Conservation (phyloP, 2,888 invertebrate species). For the Barypeithes pellucidus region DNA sequence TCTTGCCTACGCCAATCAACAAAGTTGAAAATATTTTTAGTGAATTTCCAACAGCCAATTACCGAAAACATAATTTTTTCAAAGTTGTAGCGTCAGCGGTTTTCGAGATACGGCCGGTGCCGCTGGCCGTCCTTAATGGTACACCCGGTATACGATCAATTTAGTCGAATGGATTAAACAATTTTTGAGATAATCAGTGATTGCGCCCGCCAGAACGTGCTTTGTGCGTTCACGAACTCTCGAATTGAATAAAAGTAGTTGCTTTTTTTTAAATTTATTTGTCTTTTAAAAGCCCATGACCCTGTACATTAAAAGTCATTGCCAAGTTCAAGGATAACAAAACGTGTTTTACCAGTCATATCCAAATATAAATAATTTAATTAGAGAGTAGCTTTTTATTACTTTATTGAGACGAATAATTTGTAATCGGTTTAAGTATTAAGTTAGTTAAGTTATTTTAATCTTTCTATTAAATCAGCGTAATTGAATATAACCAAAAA, state of each 20-base stretch:
- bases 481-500: background rate
- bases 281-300: slow-evolving; percentile 40
- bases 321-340: slow-evolving; percentile 47
- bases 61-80: too few species aligned
- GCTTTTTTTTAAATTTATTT: slow-evolving; percentile 30
- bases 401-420: slow-evolving; percentile 20
- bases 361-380: slow-evolving; percentile 43
- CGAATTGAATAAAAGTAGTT: background rate
- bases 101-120: too few species aligned
- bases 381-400: slow-evolving; percentile 31
- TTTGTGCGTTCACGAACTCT: too few species aligned
- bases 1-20: too few species aligned
- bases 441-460: background rate
- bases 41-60: too few species aligned
- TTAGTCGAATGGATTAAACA: too few species aligned
- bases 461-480: background rate
- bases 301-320: slow-evolving; percentile 39
- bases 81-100: too few species aligned
- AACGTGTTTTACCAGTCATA: slow-evolving; percentile 48
- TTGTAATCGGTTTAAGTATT: background rate
- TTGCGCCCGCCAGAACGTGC: too few species aligned
- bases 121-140: too few species aligned
- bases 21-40: too few species aligned
- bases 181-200: too few species aligned
- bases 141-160: too few species aligned